Conservation (phyloP, 2,113 vertebrate genomes). For the Myotis lucifugus region DNA sequence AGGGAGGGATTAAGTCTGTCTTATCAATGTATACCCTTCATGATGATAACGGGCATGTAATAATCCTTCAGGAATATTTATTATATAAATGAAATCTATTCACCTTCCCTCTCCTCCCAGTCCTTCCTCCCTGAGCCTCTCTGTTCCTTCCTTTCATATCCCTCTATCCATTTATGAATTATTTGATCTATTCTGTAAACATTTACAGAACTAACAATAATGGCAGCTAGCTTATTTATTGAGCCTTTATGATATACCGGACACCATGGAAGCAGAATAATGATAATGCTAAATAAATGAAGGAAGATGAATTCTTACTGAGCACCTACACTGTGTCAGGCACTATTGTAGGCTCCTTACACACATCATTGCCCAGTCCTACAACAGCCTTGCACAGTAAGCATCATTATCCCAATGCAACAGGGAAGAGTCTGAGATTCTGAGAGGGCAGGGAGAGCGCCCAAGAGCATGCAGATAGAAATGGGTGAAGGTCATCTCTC, state of each 20-base stretch:
- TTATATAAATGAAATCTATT: neutral
- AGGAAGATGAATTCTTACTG: neutral
- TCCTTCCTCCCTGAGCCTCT: neutral
- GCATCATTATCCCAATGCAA: neutral
- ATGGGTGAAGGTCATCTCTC: neutral
- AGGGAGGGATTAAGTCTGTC: neutral
- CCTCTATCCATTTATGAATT: neutral
- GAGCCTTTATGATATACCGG: neutral
- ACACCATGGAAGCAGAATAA: neutral
- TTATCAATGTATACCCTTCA: neutral
- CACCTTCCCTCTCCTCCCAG: neutral
- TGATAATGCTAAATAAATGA: neutral
- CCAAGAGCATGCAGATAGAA: neutral
- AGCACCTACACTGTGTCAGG: neutral
- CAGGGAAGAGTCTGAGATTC: neutral
- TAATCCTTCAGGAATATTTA: neutral
- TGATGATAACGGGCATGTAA: rapidly evolving
- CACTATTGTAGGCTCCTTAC: neutral
- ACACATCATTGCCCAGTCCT: neutral
- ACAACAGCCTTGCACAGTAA: too few species aligned
- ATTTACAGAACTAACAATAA: neutral
- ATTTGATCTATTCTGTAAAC: constrained; percentile 9
- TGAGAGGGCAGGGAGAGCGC: neutral
- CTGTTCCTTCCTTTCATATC: neutral
- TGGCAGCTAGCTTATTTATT: neutral